Evolutionary conservation across 2,797 vertebrate genomes (phyloP).

Genomic region (Brachymystax lenok): DNA sequence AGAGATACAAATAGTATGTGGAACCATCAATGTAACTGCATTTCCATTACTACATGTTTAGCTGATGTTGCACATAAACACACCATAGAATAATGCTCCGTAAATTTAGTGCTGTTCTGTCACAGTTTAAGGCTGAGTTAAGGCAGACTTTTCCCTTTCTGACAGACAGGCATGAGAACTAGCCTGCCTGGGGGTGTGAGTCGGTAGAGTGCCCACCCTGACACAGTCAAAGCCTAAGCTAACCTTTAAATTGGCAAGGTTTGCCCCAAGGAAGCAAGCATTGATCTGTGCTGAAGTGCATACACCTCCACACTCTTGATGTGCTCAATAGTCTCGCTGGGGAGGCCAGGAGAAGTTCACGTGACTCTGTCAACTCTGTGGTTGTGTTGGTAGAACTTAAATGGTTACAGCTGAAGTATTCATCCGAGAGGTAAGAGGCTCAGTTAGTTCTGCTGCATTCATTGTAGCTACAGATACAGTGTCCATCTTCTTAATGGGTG

Average conservation of each 20-base stretch:
- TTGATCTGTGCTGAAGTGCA: slow-evolving; percentile 6
- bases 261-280: not conserved
- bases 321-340: slow-evolving; percentile 34
- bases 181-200: not conserved
- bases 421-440: slow-evolving; percentile 8
- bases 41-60: not conserved
- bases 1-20: not conserved
- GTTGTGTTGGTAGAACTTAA: slow-evolving; percentile 37
- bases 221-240: slow-evolving; percentile 14
- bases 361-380: slow-evolving; percentile 42
- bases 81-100: not conserved
- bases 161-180: slow-evolving; percentile 2
- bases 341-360: slow-evolving; percentile 39
- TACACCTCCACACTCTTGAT: slow-evolving; percentile 4
- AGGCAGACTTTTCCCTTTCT: not conserved
- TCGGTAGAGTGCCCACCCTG: not conserved
- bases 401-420: slow-evolving; percentile 28
- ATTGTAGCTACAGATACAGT: slow-evolving; percentile 37
- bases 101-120: not conserved
- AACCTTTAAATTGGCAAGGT: slow-evolving; percentile 17
- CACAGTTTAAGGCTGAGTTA: not conserved
- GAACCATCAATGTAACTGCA: not conserved
- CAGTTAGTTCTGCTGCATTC: not conserved
- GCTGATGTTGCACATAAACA: not conserved
- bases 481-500: slow-evolving; percentile 58